Evolutionary conservation across 2,888 invertebrate species (phyloP).

Genomic region (Pycnomerus fuliginosus): DNA sequence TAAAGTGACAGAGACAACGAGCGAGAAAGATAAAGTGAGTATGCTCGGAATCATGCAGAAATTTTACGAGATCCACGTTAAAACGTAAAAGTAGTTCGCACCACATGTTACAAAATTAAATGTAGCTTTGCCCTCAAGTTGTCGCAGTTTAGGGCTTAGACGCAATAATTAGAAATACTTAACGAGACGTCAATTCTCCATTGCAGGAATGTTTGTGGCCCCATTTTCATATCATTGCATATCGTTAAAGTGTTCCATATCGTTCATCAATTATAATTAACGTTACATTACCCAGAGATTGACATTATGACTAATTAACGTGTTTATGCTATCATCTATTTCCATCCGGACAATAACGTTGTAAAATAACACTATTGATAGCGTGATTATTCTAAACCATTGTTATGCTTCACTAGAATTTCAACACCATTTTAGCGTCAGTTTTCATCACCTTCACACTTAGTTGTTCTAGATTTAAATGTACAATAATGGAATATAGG

Average conservation of each 20-base stretch:
- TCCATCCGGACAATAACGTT: background rate
- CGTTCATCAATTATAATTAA: conserved; percentile 3
- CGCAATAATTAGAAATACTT: conserved; percentile 3
- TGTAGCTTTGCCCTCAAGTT: conserved; percentile 26
- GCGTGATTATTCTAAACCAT: conserved; percentile 22
- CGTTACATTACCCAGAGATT: conserved; percentile 17
- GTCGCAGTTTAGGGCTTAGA: conserved; percentile 1
- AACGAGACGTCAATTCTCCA: conserved; percentile 26
- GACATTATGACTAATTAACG: conserved; percentile 21
- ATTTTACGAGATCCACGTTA: conserved; percentile 67
- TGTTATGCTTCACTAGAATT: too few relatives aligned
- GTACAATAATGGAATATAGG: too few relatives aligned
- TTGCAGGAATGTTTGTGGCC: conserved; percentile 20
- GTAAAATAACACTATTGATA: conserved; percentile 12
- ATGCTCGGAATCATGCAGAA: conserved; percentile 69
- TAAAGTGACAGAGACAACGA: conserved; percentile 60
- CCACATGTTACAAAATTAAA: conserved; percentile 27
- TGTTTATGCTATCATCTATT: conserved; percentile 23
- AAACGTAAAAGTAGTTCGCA: conserved; percentile 52
- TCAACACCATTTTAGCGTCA: too few relatives aligned
- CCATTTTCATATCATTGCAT: conserved; percentile 15
- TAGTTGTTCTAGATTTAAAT: conserved; percentile 2
- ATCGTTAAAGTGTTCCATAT: conserved; percentile 5
- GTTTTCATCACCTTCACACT: background rate
- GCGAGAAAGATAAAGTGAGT: conserved; percentile 72